Conservation (phyloP, 2,113 vertebrate genomes). For the Lepidothrix coronata region DNA sequence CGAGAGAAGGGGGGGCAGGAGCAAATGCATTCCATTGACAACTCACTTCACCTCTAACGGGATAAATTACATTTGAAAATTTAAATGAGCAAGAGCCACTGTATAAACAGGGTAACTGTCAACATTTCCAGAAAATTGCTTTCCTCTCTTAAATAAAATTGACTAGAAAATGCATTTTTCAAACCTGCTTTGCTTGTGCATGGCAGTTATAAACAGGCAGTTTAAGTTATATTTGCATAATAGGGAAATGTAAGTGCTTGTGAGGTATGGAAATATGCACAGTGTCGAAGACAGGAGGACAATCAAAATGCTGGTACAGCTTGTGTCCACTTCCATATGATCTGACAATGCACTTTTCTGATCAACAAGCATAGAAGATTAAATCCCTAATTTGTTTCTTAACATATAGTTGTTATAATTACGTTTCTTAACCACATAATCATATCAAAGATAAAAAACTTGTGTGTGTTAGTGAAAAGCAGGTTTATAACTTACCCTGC, state of each 20-base stretch:
- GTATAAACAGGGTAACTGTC: neutral
- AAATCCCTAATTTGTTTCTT: neutral
- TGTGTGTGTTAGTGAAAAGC: neutral
- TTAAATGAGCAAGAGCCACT: neutral
- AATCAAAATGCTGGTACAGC: neutral
- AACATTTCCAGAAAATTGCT: neutral
- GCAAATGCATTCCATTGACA: neutral
- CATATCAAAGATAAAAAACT: neutral
- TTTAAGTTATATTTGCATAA: neutral
- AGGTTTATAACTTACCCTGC: neutral
- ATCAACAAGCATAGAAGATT: neutral
- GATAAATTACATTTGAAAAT: neutral
- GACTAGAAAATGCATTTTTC: neutral
- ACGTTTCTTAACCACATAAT: neutral
- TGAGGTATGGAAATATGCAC: neutral
- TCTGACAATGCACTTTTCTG: neutral
- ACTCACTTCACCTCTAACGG: neutral
- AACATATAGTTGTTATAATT: no score
- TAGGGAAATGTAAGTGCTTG: neutral
- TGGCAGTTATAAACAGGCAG: neutral
- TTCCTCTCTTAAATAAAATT: slow-evolving; percentile 27
- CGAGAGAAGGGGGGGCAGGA: neutral
- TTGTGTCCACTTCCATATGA: neutral
- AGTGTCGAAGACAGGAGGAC: neutral
- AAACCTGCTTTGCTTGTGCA: neutral